A percentile compares a stretch with the other conserved stretches of the same genome.
phyloP scores from a whole-genome alignment of 2,797 vertebrate genomes.

The Cynopterus sphinx region DNA sequence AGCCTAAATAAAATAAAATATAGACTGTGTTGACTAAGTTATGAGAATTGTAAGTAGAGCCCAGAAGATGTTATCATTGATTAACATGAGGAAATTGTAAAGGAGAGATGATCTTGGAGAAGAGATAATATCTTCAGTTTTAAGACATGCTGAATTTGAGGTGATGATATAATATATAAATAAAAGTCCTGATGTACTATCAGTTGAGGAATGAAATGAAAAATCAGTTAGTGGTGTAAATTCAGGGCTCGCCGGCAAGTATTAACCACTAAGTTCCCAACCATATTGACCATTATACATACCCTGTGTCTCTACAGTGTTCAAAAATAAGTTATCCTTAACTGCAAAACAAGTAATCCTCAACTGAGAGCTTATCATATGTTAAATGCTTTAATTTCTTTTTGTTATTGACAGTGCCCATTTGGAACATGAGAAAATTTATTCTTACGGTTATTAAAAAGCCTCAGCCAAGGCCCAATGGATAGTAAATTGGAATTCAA shows the following conservation, averaged over 20 bases:
- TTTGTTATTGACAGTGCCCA: not conserved
- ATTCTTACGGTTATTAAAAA: not conserved
- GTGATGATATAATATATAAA: not conserved
- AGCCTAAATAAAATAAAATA: not conserved
- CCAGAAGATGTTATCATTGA: not conserved
- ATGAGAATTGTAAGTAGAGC: not conserved
- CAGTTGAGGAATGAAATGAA: not conserved
- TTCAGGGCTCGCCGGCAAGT: not conserved
- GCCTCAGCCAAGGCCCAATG: not conserved
- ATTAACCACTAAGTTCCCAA: not conserved
- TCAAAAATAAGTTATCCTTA: not conserved
- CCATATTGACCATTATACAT: not conserved
- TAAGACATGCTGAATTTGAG: constrained; percentile 14
- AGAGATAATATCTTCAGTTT: not conserved
- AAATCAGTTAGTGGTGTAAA: not conserved
- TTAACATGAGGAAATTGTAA: constrained; percentile 1
- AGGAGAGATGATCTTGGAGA: not conserved
- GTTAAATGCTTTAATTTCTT: not conserved
- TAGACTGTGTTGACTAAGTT: not conserved
- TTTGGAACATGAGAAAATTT: not conserved
- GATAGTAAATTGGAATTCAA: not conserved
- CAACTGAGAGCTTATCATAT: not conserved
- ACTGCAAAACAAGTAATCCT: not conserved
- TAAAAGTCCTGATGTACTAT: not conserved
- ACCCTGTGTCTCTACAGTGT: not conserved